A percentile compares a stretch with the other conserved stretches of the same genome.
These are phyloP conservation scores for Ephestia elutella DNA, from an alignment of 1,140 invertebrate species.

Conservation along the genomic window DNA sequence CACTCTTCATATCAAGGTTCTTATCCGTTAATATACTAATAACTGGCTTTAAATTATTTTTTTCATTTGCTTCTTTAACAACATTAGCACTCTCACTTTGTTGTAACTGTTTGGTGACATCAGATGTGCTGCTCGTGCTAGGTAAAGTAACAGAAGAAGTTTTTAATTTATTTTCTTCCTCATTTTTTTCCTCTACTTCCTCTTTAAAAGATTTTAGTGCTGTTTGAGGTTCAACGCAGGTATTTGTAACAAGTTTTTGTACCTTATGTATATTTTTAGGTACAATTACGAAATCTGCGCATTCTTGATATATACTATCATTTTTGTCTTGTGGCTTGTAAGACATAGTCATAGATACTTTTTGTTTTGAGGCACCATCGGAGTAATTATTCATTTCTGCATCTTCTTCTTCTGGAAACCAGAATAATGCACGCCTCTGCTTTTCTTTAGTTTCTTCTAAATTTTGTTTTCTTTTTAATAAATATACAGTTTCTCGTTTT, in stretches of 20 bases:
- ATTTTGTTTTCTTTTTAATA: conserved; percentile 65
- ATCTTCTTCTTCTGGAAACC: conserved; percentile 55
- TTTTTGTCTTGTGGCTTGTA: conserved; percentile 1
- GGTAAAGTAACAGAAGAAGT: not conserved
- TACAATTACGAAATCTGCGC: not conserved
- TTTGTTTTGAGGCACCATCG: not conserved
- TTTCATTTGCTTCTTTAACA: conserved; percentile 2
- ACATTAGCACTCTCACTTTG: not conserved
- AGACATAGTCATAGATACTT: not conserved
- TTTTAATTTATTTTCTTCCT: not conserved
- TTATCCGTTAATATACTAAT: not conserved
- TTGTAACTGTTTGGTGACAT: not conserved
- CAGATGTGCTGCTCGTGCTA: not conserved
- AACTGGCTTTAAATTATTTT: not conserved
- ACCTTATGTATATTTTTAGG: not conserved
- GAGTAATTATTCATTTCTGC: not conserved
- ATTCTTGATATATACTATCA: not conserved
- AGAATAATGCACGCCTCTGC: conserved; percentile 48
- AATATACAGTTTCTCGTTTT: conserved; percentile 74
- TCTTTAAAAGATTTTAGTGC: not conserved
- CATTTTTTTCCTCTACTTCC: not conserved
- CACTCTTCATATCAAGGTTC: not conserved
- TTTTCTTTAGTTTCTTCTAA: conserved; percentile 57
- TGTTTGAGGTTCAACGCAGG: not conserved
- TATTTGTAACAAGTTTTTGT: no score